phyloP scores from a whole-genome alignment of 2,797 vertebrate genomes.

The Trachops cirrhosus region DNA sequence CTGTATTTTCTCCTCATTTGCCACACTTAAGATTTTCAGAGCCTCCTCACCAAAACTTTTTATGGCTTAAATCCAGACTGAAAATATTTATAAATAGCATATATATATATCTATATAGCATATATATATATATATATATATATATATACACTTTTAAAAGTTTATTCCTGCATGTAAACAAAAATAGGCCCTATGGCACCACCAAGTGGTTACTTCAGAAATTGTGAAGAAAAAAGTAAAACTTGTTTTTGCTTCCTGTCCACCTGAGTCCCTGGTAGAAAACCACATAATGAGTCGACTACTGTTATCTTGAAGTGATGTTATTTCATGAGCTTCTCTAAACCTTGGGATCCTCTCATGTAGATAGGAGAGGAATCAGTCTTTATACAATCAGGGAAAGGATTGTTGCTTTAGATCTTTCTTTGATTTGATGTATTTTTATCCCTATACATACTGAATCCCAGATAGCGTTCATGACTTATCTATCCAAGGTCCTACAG shows the following conservation, averaged over 20 bases:
- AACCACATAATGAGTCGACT: not conserved
- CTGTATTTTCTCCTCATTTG: not conserved
- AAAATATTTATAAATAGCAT: not conserved
- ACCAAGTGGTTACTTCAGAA: constrained; percentile 72
- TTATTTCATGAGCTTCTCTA: not conserved
- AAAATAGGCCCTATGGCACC: constrained; percentile 73
- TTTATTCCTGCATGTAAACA: not conserved
- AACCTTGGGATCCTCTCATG: not conserved
- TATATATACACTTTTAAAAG: no score
- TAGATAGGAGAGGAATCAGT: not conserved
- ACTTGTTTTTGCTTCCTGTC: not conserved
- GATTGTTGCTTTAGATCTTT: not conserved
- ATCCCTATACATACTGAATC: not conserved
- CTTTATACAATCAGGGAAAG: not conserved
- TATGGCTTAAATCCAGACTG: not conserved
- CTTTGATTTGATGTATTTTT: not conserved
- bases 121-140: not conserved
- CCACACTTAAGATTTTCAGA: not conserved
- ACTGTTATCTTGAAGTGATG: not conserved
- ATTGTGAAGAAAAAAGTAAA: constrained; percentile 58
- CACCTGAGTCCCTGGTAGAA: not conserved
- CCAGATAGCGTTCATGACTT: not conserved
- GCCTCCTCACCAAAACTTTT: not conserved
- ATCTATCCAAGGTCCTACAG: not conserved
- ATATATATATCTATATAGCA: no score